A percentile compares a stretch with the other conserved stretches of the same genome.
phyloP scores from a whole-genome alignment of 2,888 invertebrate species.

The Scaptomyza polygonia region DNA sequence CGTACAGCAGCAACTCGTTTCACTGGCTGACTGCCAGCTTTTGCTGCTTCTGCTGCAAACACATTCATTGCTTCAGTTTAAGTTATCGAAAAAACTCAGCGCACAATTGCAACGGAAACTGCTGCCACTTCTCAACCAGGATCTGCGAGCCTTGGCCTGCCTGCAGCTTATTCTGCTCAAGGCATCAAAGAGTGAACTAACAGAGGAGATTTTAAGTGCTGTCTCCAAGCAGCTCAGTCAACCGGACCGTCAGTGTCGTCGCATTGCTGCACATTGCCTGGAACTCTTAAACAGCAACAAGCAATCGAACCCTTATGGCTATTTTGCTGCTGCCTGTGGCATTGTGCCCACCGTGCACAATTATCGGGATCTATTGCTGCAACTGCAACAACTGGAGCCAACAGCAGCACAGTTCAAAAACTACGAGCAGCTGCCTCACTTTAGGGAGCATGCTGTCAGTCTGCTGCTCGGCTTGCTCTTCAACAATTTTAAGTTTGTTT shows the following conservation, averaged over 20 bases:
- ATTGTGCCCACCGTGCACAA: slow-evolving; percentile 90
- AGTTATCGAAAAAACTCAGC: slow-evolving; percentile 33
- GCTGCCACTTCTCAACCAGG: slow-evolving; percentile 63
- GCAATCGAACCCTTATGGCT: slow-evolving; percentile 86
- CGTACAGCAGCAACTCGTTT: slow-evolving; percentile 28
- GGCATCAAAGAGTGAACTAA: slow-evolving; percentile 77
- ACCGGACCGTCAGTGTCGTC: slow-evolving; percentile 88
- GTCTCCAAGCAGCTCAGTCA: slow-evolving; percentile 88
- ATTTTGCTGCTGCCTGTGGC: slow-evolving; percentile 89
- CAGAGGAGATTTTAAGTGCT: slow-evolving; percentile 77
- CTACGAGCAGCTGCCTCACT: slow-evolving; percentile 85
- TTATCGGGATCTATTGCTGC: slow-evolving; percentile 91
- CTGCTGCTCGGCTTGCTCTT: slow-evolving; percentile 93
- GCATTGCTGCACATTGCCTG: slow-evolving; percentile 90
- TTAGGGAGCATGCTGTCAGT: slow-evolving; percentile 88
- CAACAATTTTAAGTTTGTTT: slow-evolving; percentile 94
- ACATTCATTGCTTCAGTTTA: slow-evolving; percentile 47
- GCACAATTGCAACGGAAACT: slow-evolving; percentile 37
- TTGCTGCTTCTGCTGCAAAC: slow-evolving; percentile 62
- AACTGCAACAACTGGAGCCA: slow-evolving; percentile 90
- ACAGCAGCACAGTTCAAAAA: slow-evolving; percentile 86
- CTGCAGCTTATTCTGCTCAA: slow-evolving; percentile 84
- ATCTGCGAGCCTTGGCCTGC: slow-evolving; percentile 76
- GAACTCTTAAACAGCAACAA: slow-evolving; percentile 85
- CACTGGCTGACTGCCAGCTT: slow-evolving; percentile 14